Evolutionary conservation across 1,140 invertebrate species (phyloP).

Genomic region (Aleiodes sp.): DNA sequence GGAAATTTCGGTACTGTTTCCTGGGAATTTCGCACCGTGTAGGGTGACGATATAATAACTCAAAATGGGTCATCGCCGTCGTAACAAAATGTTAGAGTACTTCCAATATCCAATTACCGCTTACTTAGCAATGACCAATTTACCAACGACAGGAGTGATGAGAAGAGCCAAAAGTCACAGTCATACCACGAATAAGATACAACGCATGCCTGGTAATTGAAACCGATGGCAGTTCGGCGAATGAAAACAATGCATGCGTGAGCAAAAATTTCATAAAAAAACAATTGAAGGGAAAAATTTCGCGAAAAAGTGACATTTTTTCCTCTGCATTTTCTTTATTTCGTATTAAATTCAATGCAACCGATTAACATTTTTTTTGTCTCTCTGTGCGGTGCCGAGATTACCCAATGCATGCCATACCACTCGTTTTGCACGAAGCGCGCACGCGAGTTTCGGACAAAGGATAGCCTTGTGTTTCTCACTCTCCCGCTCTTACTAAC

Average conservation of each 20-base stretch:
- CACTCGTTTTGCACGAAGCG: conserved; percentile 26
- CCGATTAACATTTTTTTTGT: conserved; percentile 14
- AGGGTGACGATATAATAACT: not conserved
- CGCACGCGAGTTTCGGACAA: conserved; percentile 40
- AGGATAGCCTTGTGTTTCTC: conserved; percentile 39
- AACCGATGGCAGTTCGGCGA: not conserved
- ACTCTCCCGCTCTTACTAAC: not conserved
- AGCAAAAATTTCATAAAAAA: too few relatives aligned
- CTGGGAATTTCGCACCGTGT: conserved; percentile 24
- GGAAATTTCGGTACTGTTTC: conserved; percentile 1
- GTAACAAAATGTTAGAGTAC: conserved; percentile 14
- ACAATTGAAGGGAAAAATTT: too few relatives aligned
- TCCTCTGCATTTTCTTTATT: not conserved
- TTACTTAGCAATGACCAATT: conserved; percentile 11
- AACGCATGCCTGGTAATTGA: not conserved
- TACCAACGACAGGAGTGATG: conserved; percentile 10
- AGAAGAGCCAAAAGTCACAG: not conserved
- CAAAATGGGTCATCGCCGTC: conserved; percentile 19
- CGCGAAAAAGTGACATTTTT: not conserved
- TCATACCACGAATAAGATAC: not conserved
- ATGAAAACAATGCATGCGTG: not conserved
- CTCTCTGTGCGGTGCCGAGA: conserved; percentile 12
- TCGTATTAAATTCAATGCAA: conserved; percentile 9
- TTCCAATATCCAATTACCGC: conserved; percentile 14
- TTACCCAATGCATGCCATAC: conserved; percentile 23